Percentiles rank a stretch among this genome's conserved stretches.
Conservation (phyloP, 2,113 vertebrate genomes). For the Eonycteris spelaea region DNA sequence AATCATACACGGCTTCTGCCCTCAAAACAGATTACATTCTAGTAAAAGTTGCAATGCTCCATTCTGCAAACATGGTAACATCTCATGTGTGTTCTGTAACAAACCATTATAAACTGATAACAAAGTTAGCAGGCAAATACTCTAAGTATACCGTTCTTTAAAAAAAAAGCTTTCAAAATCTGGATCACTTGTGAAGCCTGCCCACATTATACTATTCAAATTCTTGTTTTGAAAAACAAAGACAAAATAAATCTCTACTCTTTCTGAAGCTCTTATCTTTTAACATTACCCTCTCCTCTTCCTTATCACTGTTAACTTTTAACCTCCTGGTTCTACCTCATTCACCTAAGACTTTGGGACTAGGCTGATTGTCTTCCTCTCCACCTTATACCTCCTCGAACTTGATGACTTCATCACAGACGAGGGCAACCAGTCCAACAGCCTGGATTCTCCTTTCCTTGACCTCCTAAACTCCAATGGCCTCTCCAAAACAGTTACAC, state of each 20-base stretch:
- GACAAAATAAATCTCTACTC: background rate
- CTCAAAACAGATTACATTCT: background rate
- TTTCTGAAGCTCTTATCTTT: background rate
- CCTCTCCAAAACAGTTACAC: background rate
- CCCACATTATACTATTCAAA: background rate
- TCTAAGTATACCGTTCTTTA: background rate
- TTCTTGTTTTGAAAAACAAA: background rate
- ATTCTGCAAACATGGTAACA: background rate
- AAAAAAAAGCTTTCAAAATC: background rate
- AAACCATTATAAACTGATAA: slow-evolving; percentile 19
- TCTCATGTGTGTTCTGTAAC: background rate
- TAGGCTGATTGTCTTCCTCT: background rate
- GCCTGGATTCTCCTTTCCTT: background rate
- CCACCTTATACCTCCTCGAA: background rate
- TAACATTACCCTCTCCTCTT: background rate
- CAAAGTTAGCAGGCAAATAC: background rate
- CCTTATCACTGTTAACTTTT: background rate
- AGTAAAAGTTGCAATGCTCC: background rate
- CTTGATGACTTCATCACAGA: background rate
- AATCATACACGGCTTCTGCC: background rate
- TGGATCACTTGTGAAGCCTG: background rate
- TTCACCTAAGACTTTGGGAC: background rate
- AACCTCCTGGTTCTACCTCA: background rate
- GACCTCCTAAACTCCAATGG: background rate
- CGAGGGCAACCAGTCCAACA: background rate